phyloP scores from a whole-genome alignment of 2,888 invertebrate genomes.

The Cataglyphis altisquamis region DNA sequence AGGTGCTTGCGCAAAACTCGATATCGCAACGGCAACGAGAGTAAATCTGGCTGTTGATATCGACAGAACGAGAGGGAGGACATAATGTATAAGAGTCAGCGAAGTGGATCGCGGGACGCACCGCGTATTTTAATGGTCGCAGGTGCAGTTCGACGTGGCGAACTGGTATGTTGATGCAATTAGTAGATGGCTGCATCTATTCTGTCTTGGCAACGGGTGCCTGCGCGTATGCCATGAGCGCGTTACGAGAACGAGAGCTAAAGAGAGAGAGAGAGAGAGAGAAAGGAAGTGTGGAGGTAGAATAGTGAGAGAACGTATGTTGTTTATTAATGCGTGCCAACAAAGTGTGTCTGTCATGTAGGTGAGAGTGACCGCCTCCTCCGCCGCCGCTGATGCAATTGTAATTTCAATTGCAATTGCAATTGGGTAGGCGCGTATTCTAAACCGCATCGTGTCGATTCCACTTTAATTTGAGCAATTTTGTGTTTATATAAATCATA shows the following conservation, averaged over 20 bases:
- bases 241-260: conserved; percentile 32
- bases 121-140: conserved; percentile 74
- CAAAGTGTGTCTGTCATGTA: conserved; percentile 80
- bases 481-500: conserved; percentile 79
- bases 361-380: conserved; percentile 66
- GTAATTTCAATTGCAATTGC: conserved; percentile 52
- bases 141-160: conserved; percentile 82
- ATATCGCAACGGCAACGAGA: conserved; percentile 13
- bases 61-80: conserved; percentile 19
- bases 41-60: conserved; percentile 18
- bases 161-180: conserved; percentile 84
- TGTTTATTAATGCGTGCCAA: conserved; percentile 82
- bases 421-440: neutral
- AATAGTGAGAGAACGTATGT: conserved; percentile 61
- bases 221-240: conserved; percentile 49
- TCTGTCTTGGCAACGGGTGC: conserved; percentile 63
- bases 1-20: neutral
- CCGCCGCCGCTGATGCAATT: conserved; percentile 55
- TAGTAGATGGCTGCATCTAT: conserved; percentile 78
- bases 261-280: conserved; percentile 9
- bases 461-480: conserved; percentile 81
- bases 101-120: conserved; percentile 45
- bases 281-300: conserved; percentile 59
- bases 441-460: conserved; percentile 74
- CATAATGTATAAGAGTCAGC: conserved; percentile 31